phyloP scores from a whole-genome alignment of 2,797 vertebrate genomes.

The Myotis myotis region DNA sequence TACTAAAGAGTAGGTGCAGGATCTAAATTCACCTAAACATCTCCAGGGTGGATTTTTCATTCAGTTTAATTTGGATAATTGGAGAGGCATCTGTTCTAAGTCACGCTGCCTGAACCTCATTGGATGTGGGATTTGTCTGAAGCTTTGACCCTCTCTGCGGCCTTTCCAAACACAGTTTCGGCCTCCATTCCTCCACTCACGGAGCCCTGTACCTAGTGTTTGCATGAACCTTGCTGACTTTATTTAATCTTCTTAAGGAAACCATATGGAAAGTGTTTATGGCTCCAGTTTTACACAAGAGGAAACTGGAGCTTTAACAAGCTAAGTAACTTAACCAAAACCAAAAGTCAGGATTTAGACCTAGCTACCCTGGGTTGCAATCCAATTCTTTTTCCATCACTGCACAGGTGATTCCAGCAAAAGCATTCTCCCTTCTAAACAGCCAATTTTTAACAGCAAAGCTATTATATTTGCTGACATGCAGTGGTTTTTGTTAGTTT shows the following conservation, averaged over 20 bases:
- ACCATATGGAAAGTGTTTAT: neutral
- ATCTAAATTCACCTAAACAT: slow-evolving; percentile 26
- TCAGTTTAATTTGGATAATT: slow-evolving; percentile 53
- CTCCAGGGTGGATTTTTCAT: slow-evolving; percentile 43
- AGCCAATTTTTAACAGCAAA: neutral
- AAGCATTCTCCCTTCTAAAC: neutral
- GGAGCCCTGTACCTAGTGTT: neutral
- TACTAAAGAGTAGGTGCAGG: neutral
- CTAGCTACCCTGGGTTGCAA: neutral
- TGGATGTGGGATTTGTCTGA: slow-evolving; percentile 28
- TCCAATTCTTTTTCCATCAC: neutral
- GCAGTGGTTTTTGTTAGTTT: neutral
- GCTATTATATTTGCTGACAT: neutral
- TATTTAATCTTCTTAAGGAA: slow-evolving; percentile 41
- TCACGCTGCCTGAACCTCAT: neutral
- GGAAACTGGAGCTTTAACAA: slow-evolving; percentile 3
- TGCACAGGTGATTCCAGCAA: neutral
- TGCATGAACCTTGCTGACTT: neutral
- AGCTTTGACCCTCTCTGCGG: neutral
- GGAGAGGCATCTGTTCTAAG: slow-evolving; percentile 48
- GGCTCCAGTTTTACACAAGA: neutral
- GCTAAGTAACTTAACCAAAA: slow-evolving; percentile 24
- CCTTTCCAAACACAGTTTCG: neutral
- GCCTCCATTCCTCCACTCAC: neutral
- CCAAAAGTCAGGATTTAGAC: slow-evolving; percentile 12